A percentile compares a stretch with the other conserved stretches of the same genome.
phyloP scores from a whole-genome alignment of 2,888 invertebrate genomes.

The Idaea aversata region DNA sequence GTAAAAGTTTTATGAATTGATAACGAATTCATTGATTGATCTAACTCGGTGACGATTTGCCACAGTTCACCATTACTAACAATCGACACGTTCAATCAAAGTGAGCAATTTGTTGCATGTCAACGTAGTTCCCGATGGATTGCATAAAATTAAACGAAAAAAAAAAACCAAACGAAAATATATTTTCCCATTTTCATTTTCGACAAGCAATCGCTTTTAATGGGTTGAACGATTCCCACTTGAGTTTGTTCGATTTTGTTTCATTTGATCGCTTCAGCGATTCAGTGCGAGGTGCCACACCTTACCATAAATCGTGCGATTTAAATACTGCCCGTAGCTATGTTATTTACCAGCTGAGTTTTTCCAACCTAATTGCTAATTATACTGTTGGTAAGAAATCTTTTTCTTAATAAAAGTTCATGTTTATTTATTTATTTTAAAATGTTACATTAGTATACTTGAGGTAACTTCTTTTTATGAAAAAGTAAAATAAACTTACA shows the following conservation, averaged over 20 bases:
- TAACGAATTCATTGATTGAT: constrained; percentile 6
- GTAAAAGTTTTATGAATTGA: constrained; percentile 20
- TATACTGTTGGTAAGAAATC: neutral
- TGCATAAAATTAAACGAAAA: constrained; percentile 68
- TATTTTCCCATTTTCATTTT: constrained; percentile 74
- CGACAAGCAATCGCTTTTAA: constrained; percentile 76
- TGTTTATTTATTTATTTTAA: too few species aligned
- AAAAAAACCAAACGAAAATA: constrained; percentile 72
- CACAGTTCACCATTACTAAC: neutral
- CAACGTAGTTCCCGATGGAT: constrained; percentile 65
- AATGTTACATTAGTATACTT: too few species aligned
- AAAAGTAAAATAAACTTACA: too few species aligned
- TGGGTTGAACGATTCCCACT: constrained; percentile 74
- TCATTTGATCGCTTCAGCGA: constrained; percentile 63
- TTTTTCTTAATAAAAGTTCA: too few species aligned
- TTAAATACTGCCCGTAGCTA: neutral
- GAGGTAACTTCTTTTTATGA: too few species aligned
- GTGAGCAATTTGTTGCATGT: constrained; percentile 68
- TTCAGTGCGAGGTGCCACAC: constrained; percentile 50
- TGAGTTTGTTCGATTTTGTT: constrained; percentile 73
- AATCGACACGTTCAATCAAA: constrained; percentile 52
- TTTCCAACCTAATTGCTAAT: neutral
- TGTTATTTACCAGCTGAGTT: neutral
- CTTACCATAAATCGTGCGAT: neutral
- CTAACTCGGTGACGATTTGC: neutral